These are phyloP conservation scores for Pachypanchax playfairii DNA, from an alignment of 2,113 vertebrate species.

Conservation along the genomic window DNA sequence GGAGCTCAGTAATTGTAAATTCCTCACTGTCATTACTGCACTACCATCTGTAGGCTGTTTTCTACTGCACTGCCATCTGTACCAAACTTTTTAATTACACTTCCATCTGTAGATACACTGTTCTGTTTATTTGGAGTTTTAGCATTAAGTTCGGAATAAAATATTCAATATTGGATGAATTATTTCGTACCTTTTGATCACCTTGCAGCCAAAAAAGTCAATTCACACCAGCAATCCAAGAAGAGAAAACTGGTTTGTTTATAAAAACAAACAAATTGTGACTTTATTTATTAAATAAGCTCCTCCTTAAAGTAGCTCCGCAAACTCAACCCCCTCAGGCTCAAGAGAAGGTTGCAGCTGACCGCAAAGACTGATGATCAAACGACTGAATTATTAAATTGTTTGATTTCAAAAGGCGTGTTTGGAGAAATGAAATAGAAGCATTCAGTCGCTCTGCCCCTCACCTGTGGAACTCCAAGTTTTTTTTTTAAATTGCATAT, in stretches of 20 bases:
- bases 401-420: background rate
- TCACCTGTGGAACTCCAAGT: too few relatives aligned
- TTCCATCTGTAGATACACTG: background rate
- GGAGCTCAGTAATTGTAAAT: background rate
- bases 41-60: background rate
- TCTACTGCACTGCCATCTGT: background rate
- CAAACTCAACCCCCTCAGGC: too few relatives aligned
- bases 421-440: background rate
- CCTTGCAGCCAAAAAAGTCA: background rate
- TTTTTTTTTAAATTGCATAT: too few relatives aligned
- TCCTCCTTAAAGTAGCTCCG: too few relatives aligned
- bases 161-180: background rate
- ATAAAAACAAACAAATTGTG: background rate
- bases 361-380: background rate
- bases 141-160: background rate
- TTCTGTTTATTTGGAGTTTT: background rate
- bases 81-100: background rate
- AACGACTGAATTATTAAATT: background rate
- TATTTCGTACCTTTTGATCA: background rate
- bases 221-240: background rate
- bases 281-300: too few relatives aligned
- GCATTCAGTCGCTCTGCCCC: background rate
- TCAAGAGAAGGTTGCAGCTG: too few relatives aligned
- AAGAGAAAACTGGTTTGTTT: background rate
- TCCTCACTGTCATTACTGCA: slow-evolving; percentile 1